These are phyloP conservation scores for Toxostoma redivivum DNA, from an alignment of 2,113 vertebrate genomes.

Conservation along the genomic window DNA sequence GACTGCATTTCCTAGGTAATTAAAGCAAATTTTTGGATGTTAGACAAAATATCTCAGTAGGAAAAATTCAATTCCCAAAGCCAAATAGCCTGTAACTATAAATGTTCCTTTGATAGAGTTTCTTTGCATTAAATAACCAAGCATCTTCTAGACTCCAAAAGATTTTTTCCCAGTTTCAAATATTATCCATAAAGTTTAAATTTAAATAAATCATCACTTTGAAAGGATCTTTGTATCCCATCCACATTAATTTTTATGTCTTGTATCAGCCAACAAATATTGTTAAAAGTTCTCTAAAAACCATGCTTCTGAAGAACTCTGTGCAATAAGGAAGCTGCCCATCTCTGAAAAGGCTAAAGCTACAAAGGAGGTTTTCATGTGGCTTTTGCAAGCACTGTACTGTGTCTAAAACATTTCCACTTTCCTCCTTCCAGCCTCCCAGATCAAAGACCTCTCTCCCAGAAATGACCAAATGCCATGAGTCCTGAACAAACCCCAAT, in stretches of 20 bases:
- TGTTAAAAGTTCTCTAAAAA: slow-evolving; percentile 33
- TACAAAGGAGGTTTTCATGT: slow-evolving; percentile 82
- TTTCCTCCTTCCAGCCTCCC: slow-evolving; percentile 62
- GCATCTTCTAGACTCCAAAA: slow-evolving; percentile 30
- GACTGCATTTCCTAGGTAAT: slow-evolving; percentile 62
- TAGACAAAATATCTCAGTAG: slow-evolving; percentile 63
- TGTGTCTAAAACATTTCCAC: slow-evolving; percentile 77
- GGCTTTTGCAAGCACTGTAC: slow-evolving; percentile 74
- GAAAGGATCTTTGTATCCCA: slow-evolving; percentile 34
- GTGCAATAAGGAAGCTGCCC: slow-evolving; percentile 72
- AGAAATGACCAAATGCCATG: slow-evolving; percentile 77
- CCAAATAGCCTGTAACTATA: slow-evolving; percentile 64
- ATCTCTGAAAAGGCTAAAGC: slow-evolving; percentile 71
- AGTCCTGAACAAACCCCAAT: slow-evolving; percentile 71
- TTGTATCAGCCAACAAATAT: slow-evolving; percentile 39
- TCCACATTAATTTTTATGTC: slow-evolving; percentile 45
- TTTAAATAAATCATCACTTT: slow-evolving; percentile 42
- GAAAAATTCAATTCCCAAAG: slow-evolving; percentile 61
- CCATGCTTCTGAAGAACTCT: slow-evolving; percentile 44
- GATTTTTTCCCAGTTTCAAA: neutral
- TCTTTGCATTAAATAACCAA: slow-evolving; percentile 57
- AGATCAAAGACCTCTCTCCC: slow-evolving; percentile 80
- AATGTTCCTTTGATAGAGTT: slow-evolving; percentile 57
- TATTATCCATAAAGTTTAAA: slow-evolving; percentile 29
- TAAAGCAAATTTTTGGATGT: slow-evolving; percentile 68